These are phyloP conservation scores for Propithecus coquereli DNA, from an alignment of 2,113 vertebrate genomes.

Conservation along the genomic window DNA sequence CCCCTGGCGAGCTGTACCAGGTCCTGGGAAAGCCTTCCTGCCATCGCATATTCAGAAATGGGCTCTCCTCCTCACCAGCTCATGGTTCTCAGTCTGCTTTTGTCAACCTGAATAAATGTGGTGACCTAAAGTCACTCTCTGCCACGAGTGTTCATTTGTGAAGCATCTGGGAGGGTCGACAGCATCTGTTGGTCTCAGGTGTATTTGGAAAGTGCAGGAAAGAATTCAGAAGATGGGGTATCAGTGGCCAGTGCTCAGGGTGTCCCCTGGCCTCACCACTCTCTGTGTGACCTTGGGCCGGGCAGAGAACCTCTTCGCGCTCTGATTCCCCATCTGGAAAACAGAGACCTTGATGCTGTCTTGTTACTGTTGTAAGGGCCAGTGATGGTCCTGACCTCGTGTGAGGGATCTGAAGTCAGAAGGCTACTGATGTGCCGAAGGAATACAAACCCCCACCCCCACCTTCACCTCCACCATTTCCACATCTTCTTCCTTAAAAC, in stretches of 20 bases:
- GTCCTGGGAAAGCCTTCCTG: not conserved
- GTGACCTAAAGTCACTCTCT: not conserved
- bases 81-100: not conserved
- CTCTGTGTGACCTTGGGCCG: not conserved
- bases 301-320: not conserved
- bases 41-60: not conserved
- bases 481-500: not conserved
- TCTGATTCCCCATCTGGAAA: not conserved
- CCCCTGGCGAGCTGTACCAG: not conserved
- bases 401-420: not conserved
- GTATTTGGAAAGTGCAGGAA: not conserved
- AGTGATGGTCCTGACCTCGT: not conserved
- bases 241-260: rapidly evolving
- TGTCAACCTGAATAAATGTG: not conserved
- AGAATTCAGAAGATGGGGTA: not conserved
- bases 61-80: not conserved
- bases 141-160: not conserved
- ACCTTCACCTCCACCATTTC: not conserved
- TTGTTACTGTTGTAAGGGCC: not conserved
- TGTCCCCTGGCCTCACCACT: not conserved
- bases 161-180: not conserved
- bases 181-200: not conserved
- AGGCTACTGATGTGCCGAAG: not conserved
- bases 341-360: not conserved
- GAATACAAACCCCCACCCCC: not conserved